A percentile compares a stretch with the other conserved stretches of the same genome.
phyloP scores from a whole-genome alignment of 2,888 invertebrate genomes.

The Acleris laterana region DNA sequence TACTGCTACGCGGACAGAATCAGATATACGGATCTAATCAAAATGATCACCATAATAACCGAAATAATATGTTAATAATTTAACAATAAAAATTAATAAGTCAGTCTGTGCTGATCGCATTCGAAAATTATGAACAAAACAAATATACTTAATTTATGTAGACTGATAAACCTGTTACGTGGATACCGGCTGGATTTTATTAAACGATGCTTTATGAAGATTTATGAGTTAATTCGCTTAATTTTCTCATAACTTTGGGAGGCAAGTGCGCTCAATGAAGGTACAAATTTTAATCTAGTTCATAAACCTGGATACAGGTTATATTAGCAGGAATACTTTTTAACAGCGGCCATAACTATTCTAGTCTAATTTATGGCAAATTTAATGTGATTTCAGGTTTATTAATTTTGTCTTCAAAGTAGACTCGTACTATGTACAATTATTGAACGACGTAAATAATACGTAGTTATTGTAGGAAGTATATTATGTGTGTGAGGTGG shows the following conservation, averaged over 20 bases:
- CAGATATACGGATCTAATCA: too few species aligned
- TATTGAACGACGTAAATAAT: background rate
- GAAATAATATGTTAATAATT: too few species aligned
- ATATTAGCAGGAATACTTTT: constrained; percentile 33
- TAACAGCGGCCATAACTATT: constrained; percentile 29
- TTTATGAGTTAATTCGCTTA: constrained; percentile 42
- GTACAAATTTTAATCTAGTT: constrained; percentile 42
- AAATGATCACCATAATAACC: too few species aligned
- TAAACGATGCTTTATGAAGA: constrained; percentile 40
- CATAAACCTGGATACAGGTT: constrained; percentile 35
- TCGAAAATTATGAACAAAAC: too few species aligned
- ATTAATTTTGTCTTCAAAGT: constrained; percentile 23
- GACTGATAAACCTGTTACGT: constrained; percentile 30
- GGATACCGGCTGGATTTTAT: constrained; percentile 36
- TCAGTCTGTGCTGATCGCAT: too few species aligned
- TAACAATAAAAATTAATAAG: too few species aligned
- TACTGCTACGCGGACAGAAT: too few species aligned
- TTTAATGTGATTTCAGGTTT: constrained; percentile 5
- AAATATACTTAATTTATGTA: constrained; percentile 24
- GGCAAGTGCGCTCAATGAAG: constrained; percentile 41
- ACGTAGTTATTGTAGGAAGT: too few species aligned
- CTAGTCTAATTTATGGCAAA: constrained; percentile 25
- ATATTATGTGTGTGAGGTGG: too few species aligned
- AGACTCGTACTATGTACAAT: background rate
- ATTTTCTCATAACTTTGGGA: constrained; percentile 42